Percentiles rank a stretch among this genome's conserved stretches.
These are phyloP conservation scores for Caenorhabditis virilis DNA, from an alignment of 2,888 invertebrate genomes.

Conservation along the genomic window DNA sequence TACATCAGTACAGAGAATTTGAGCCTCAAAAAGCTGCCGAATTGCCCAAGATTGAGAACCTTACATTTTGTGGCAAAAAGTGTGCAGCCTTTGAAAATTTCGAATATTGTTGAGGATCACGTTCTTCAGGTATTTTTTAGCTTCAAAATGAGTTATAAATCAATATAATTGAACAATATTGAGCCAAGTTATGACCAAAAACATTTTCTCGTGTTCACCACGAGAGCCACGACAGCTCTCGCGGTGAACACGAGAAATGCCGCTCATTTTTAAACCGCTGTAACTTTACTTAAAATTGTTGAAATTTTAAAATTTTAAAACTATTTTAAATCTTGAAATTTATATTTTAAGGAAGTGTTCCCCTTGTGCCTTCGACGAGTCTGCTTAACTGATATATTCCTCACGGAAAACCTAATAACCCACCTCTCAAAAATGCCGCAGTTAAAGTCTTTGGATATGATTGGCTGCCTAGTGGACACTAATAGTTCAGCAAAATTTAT, in stretches of 20 bases:
- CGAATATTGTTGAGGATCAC: slow-evolving; percentile 13
- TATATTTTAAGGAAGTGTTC: no score
- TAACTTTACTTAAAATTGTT: no score
- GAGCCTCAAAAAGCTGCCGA: slow-evolving; percentile 14
- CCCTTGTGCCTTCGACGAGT: no score
- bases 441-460: slow-evolving; percentile 26
- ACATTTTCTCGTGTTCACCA: no score
- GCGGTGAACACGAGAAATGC: no score
- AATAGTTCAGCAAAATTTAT: slow-evolving; percentile 22
- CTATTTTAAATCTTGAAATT: no score
- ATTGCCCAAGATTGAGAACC: slow-evolving; percentile 16
- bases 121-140: no score
- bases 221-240: no score
- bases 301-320: no score
- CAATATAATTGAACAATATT: no score
- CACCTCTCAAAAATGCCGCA: slow-evolving; percentile 15
- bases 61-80: slow-evolving; percentile 19
- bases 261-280: no score
- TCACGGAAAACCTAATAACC: slow-evolving; percentile 21
- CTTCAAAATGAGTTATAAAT: slow-evolving; percentile 1
- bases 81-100: slow-evolving; percentile 10
- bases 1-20: slow-evolving; percentile 31
- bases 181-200: no score
- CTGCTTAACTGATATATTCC: slow-evolving; percentile 29
- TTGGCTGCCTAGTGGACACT: slow-evolving; percentile 36